Base-by-base conservation (phyloP, 2,888 invertebrate genomes). In the Drosophila macrothrix region DNA sequence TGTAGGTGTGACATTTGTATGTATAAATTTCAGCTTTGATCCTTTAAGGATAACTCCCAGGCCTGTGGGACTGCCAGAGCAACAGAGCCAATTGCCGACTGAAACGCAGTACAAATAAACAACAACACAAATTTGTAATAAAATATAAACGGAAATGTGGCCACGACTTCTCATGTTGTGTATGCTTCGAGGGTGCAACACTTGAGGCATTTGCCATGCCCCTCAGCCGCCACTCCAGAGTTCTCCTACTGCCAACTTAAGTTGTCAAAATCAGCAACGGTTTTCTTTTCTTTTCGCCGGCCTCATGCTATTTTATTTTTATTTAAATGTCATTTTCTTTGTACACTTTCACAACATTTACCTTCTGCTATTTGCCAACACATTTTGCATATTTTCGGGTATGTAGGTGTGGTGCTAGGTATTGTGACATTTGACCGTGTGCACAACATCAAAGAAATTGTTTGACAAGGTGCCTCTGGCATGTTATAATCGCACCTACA, bases 21-120 rank as follows among this genome's bases (percentile, higher is more conserved):
- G 84, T 83, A 82, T 89, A 80, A 84, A 80, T 90, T 88, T 89
- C 91, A 82, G 76, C 89, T 91, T 88, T 89, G 90, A 90, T 90
- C 90, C 88, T 83, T 78, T 83, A 81, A 84, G 90, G 82, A 90
- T 87, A 89, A 80, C 72, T 77, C 72, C n/a, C 25, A 76, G 67
- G 58, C 50, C 64, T 61, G 35, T 58, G 75, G 68, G 75, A 75
- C 29, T 74, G 65, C 67, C 67, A 37, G 28, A 62, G 68, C 76
- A 53, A 35, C 76, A 65, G 35, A 86, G 80, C 84, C 82, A 87
- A 86, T 83, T 82, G 76, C 72, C 78, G 50, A 62, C 73, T 62
- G 61, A 62, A 76, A 74, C 50, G 60, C 63, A 86, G 73, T 55
- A 79, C 54, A 79, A 75, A 79, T 70, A 76, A 83, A 67, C 61